Base-by-base conservation (phyloP, 2,888 invertebrate genomes). In the Melipona bicolor region DNA sequence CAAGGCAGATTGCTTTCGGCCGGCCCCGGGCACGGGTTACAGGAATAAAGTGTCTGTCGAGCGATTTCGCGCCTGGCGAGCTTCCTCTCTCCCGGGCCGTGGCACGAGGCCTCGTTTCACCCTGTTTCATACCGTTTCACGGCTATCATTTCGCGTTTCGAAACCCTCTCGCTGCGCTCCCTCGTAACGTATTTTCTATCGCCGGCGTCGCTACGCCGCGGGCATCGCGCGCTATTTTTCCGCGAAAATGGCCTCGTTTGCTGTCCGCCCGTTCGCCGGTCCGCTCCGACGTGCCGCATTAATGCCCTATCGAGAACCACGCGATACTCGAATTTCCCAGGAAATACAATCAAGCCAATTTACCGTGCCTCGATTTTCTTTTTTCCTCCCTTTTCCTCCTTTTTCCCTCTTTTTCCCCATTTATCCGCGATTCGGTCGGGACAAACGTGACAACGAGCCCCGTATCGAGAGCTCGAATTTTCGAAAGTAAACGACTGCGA, bases 181-280 rank as follows among this genome's bases (percentile, higher is more conserved):
- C 88, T 83, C 81, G 83, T 87, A 87, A 88, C 87, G 86, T 89
- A 91, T 91, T 91, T 91, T 89, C 89, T 88, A 90, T 87, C 89
- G 81, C 77, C 72, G 73, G 78, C 86, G 77, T 83, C 85, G 82
- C 71, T 81, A 76, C 74, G 84, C 89, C 80, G 32, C 75, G 67
- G 84, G 87, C 73, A 54, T 75, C 54, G n/a, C 69, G 76, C 69
- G 77, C 69, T 84, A 84, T 87, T 87, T 86, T 84, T 86, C 74
- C 77, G 67, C 72, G 84, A 84, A 86, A 90, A 90, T 90, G 85
- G 85, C 87, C 88, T 85, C 85, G 88, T 85, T 89, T 78, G 85
- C 81, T 62, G 70, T 69, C 54, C 72, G 21, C 59, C 56, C 54
- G 27, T 56, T 59, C 56, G 24, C 15, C 67, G 65, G 54, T 54